Percentiles rank a stretch among this genome's conserved stretches.
phyloP scores from a whole-genome alignment of 2,888 invertebrate genomes.

The Lithodes maja region DNA sequence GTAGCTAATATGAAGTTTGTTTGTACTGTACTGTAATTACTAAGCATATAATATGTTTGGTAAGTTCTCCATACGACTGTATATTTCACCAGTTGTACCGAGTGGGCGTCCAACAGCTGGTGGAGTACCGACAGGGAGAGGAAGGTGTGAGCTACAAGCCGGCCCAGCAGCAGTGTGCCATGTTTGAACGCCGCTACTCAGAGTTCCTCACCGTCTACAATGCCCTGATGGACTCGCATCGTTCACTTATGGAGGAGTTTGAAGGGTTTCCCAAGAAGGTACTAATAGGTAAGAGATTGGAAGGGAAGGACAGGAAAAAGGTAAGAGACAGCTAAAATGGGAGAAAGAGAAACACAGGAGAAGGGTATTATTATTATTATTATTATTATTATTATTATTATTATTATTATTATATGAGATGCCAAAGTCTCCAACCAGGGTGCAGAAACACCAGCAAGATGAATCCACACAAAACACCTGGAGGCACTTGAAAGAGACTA shows the following conservation, averaged over 20 bases:
- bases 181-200: conserved; percentile 57
- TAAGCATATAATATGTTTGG: not conserved
- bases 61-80: no score
- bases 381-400: no score
- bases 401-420: no score
- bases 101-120: conserved; percentile 9
- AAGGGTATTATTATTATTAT: no score
- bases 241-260: conserved; percentile 61
- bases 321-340: no score
- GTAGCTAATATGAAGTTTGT: no score
- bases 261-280: conserved; percentile 64
- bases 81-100: not conserved
- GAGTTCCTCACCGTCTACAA: conserved; percentile 59
- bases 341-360: no score
- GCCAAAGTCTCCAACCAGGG: no score
- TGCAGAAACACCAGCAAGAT: no score
- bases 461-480: no score
- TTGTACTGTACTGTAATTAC: not conserved
- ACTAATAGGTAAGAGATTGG: conserved; percentile 48
- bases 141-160: conserved; percentile 14
- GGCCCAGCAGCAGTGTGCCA: conserved; percentile 26
- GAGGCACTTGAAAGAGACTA: no score
- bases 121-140: conserved; percentile 6
- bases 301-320: no score
- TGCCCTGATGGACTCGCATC: conserved; percentile 50